phyloP scores from a whole-genome alignment of 2,797 vertebrate species.

The Bradypus variegatus region DNA sequence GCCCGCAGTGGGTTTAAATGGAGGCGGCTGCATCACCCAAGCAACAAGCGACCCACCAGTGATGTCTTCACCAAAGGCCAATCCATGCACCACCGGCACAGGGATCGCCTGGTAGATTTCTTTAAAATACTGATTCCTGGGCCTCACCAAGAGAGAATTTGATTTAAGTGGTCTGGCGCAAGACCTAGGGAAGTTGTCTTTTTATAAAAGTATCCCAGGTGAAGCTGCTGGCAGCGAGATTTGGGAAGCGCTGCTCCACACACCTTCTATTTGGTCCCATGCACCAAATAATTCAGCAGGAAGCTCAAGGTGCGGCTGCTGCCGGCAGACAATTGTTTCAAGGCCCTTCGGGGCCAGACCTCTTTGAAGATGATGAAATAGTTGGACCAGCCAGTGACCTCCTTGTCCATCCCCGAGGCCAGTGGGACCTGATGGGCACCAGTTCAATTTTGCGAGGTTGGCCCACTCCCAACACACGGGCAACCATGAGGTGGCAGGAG shows the following conservation, averaged over 20 bases:
- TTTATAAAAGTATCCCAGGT: neutral
- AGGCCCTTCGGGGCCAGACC: neutral
- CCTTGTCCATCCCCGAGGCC: no score
- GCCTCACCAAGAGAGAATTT: neutral
- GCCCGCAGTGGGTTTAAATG: neutral
- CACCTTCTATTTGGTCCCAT: neutral
- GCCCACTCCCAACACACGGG: neutral
- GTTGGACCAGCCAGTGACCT: neutral
- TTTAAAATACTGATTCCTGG: neutral
- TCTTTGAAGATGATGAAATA: neutral
- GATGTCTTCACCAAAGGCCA: neutral
- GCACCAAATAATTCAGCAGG: neutral
- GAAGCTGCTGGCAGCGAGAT: neutral
- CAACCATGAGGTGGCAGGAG: fast-evolving
- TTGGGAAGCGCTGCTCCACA: neutral
- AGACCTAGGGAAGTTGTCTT: neutral
- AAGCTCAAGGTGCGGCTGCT: neutral
- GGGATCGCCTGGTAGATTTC: neutral
- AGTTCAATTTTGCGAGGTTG: no score
- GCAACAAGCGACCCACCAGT: fast-evolving
- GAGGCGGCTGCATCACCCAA: neutral
- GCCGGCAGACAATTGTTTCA: neutral
- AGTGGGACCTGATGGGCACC: neutral
- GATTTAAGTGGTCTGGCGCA: neutral
- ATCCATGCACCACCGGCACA: neutral